phyloP scores from a whole-genome alignment of 1,140 invertebrate genomes.

The Drosophila mojavensis region DNA sequence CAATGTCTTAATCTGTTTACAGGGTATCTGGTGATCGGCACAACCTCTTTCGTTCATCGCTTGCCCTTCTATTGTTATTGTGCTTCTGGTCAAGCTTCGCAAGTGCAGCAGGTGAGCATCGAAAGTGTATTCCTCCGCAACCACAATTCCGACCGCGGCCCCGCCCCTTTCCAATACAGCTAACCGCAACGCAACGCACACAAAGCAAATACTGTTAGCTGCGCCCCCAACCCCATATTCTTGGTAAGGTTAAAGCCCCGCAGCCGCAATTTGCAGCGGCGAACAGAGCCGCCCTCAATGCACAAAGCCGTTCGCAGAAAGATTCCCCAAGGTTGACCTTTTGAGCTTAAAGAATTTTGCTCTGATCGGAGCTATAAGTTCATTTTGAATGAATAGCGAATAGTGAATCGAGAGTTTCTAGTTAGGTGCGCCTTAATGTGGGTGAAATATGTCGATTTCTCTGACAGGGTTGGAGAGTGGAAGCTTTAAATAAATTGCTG shows the following conservation, averaged over 20 bases:
- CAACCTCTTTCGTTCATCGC: not conserved
- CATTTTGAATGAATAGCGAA: too few relatives aligned
- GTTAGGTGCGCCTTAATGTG: too few relatives aligned
- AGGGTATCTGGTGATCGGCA: not conserved
- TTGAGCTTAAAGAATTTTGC: not conserved
- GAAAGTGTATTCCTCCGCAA: not conserved
- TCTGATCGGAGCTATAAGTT: too few relatives aligned
- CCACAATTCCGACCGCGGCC: not conserved
- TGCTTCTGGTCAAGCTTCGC: slow-evolving; percentile 24
- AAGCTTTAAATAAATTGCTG: too few relatives aligned
- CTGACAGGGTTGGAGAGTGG: too few relatives aligned
- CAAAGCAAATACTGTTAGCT: slow-evolving; percentile 31
- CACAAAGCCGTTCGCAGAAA: not conserved
- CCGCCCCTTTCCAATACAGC: not conserved
- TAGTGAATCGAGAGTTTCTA: too few relatives aligned
- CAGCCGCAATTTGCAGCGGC: slow-evolving; percentile 20
- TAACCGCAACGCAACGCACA: not conserved
- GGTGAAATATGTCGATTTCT: too few relatives aligned
- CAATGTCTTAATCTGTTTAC: not conserved
- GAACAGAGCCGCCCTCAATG: not conserved
- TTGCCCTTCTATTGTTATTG: slow-evolving; percentile 4
- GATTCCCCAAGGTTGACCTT: not conserved
- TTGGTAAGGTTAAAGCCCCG: slow-evolving; percentile 13
- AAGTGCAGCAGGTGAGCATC: slow-evolving; percentile 11
- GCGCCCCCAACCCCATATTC: not conserved